Conservation (phyloP, 1,140 invertebrate genomes). For the Cyclina sinensis region DNA sequence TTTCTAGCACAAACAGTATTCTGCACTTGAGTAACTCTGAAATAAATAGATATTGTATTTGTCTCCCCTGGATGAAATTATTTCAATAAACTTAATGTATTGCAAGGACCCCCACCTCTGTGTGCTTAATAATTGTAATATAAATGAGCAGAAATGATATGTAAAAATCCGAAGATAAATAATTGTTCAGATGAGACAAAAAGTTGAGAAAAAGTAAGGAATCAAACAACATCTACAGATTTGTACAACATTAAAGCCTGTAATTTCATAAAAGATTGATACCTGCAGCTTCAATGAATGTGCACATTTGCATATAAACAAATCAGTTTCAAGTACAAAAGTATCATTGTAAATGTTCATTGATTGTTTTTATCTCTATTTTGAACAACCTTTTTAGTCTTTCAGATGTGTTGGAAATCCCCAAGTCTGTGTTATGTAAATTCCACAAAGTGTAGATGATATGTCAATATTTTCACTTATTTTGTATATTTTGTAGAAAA, state of each 20-base stretch:
- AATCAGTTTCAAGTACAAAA: not conserved
- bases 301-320: not conserved
- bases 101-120: too few species aligned
- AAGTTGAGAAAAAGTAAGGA: not conserved
- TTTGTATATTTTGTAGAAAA: not conserved
- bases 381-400: constrained; percentile 11
- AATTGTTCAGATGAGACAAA: too few species aligned
- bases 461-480: not conserved
- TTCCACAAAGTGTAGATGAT: not conserved
- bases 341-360: not conserved
- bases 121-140: too few species aligned
- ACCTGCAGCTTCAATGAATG: too few species aligned
- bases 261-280: too few species aligned
- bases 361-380: not conserved
- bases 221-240: not conserved
- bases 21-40: too few species aligned
- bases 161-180: too few species aligned
- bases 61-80: too few species aligned
- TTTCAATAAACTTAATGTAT: too few species aligned
- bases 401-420: constrained; percentile 22
- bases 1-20: too few species aligned
- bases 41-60: too few species aligned
- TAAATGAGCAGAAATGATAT: too few species aligned
- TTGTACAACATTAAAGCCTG: not conserved
- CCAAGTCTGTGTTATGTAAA: not conserved